Evolutionary conservation across 2,113 vertebrate genomes (phyloP), one percentile per base, ranked within the genome.

Genomic region (Mus pahari): DNA sequence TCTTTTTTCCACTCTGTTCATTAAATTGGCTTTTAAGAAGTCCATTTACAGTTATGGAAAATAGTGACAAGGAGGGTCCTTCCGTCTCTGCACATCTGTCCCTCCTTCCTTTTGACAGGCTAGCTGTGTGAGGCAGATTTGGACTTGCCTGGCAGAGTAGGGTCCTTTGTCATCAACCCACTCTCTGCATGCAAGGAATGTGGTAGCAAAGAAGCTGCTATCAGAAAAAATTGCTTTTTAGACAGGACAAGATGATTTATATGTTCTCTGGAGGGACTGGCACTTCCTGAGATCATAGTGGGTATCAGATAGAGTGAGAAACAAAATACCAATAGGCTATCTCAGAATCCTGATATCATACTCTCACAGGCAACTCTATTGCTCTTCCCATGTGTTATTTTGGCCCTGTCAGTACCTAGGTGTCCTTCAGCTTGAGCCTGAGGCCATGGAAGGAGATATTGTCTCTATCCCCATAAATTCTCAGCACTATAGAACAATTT

Each of bases 141-240:
- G 73, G 77, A 79, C 73, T 94, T 95, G 50, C n/a, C 86, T 83
- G 4, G 78, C 36, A 77, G 60, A n/a, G 71, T 62, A 26, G 45
- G 3, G 19, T 39, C 28, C 24, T 66, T 88, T 62, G 33, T 93
- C 42, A 83, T 92, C 50, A 50, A 2, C 91, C 39, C 4, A 45
- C 33, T 78, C 50, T 91, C 36, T 8, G 5, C 48, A 4, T 83
- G 42, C 17, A 66, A 19, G 26, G 75, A 48, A 83, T 86, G 20
- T 24, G 14, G 79, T 58, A 33, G 2, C 1, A 9, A 45, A 73
- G 36, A 94, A 89, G 12, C 68, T 91, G 24, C 16, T 89, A 4
- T 53, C 55, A 79, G 45, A 92, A 83, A 83, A 96, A 71, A 73
- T 64, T 94, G 68, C 60, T 86, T 81, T 86, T 39, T 90, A 81